Evolutionary conservation across 2,113 vertebrate genomes (phyloP), one percentile per base, ranked within the genome.

Genomic region (Dryoscopus gambensis): DNA sequence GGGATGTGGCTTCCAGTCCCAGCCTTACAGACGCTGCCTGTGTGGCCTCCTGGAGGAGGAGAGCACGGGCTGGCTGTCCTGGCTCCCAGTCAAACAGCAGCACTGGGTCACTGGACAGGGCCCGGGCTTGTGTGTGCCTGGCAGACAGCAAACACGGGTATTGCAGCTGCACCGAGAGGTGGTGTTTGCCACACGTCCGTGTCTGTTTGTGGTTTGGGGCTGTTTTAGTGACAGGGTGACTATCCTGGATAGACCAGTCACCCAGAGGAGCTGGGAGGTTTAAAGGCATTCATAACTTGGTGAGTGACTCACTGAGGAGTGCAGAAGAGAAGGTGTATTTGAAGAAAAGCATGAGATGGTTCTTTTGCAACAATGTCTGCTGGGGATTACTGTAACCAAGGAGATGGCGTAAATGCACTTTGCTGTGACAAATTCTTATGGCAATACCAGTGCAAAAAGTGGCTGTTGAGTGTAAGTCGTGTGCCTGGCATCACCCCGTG

Each of bases 61-160:
- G 8, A 14, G 30, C 0, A 2, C n/a, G 9, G 40, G 50, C 39
- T 62, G 70, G 3, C 53, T 53, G 25, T 44, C 42, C 73, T 17
- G 19, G 71, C 60, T 33, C 57, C 59, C 11, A 55, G 55, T 16
- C 20, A 30, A 31, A 50, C 30, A 65, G 68, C 19, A 40, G 25
- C 23, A 9, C 50, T 33, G 67, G n/a, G 70, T 46, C 56, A 11
- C 35, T 50, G 57, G 14, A 9, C 6, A 64, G 57, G 35, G 62
- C 10, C 11, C 37, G 55, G 56, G 35, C 11, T 10, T 87, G 47
- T 62, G 47, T 42, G 40, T 21, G 2, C 46, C 17, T 87, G 53
- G 18, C 49, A 63, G 57, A 13, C 47, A 59, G 1, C 65, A 85
- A 39, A 22, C 53, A 14, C 4, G 0, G 0, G 2, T 12, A 5